Evolutionary conservation across 1,140 invertebrate genomes (phyloP), one percentile per base, ranked within the genome.

Genomic region (Leptoteleia sp.): DNA sequence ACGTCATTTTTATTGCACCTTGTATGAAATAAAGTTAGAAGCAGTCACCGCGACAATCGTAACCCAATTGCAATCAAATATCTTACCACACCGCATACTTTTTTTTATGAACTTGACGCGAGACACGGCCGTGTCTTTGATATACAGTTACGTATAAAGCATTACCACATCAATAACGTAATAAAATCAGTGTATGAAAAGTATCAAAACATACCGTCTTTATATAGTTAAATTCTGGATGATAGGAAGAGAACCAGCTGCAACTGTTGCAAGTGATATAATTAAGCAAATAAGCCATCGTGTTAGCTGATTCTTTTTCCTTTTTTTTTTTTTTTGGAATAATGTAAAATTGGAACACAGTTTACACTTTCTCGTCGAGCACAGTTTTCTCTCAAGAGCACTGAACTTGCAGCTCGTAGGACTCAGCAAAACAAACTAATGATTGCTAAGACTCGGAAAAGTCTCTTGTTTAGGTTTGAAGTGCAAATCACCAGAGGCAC

Each of bases 21-120:
- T 27, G 15, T n/a, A 17, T 43, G 11, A 3, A 43, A 3, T 17
- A 17, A 22, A 17, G 45, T 59, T 45, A 45, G 16, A 31, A 35
- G n/a, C 54, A 45, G 37, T n/a, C n/a, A n/a, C 11, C 12, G 40
- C 40, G 25, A 59, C 55, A 45, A 59, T 59, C 25, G 38, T 62
- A 62, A 50, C 45, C 31, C 45, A 62, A 62, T 52, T 64, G 47
- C 61, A 64, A 64, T 52, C 33, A 42, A 50, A 50, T 64, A 64
- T 42, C 33, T 27, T 19, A 42, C 11, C 31, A 7, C 9, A 22
- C 33, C 22, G 37, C 33, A 50, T 22, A 64, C 61, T 64, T 65
- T 65, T 52, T 25, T 3, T 62, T 42, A 64, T 55, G 50, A 68
- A 55, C 50, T 68, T 55, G 29, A 55, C 40, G 42, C 40, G 50